Evolutionary conservation across 2,797 vertebrate genomes (phyloP).

Genomic region (Microctenopoma lineatum): DNA sequence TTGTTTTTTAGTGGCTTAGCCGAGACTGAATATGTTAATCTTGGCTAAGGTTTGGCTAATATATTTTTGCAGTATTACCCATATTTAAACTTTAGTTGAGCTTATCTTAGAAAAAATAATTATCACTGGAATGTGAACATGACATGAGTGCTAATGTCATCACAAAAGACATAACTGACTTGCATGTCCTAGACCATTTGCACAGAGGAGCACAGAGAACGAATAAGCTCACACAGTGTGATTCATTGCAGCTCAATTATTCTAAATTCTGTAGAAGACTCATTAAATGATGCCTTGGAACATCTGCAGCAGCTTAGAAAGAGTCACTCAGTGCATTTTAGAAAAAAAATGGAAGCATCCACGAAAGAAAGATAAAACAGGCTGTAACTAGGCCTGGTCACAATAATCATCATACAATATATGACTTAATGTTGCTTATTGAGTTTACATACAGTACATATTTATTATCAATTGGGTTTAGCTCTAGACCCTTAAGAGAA

Average conservation of each 20-base stretch:
- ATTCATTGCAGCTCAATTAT: constrained; percentile 50
- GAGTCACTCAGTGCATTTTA: constrained; percentile 19
- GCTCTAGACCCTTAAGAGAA: too few species aligned
- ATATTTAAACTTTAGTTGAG: constrained; percentile 7
- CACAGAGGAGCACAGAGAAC: constrained; percentile 24
- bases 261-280: constrained; percentile 39
- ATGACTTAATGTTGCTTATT: too few species aligned
- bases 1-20: not conserved
- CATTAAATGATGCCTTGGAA: constrained; percentile 46
- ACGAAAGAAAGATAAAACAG: not conserved
- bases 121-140: constrained; percentile 9
- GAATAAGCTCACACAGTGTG: constrained; percentile 45
- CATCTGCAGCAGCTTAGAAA: constrained; percentile 35
- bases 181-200: constrained; percentile 38
- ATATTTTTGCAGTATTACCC: constrained; percentile 10
- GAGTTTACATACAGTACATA: too few species aligned
- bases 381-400: not conserved
- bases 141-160: constrained; percentile 16
- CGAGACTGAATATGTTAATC: not conserved
- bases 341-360: constrained; percentile 1
- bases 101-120: constrained; percentile 9
- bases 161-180: constrained; percentile 11
- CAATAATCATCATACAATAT: too few species aligned
- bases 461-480: too few species aligned
- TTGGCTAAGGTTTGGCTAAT: not conserved